These are phyloP conservation scores for Pasiphila rectangulata DNA, from an alignment of 2,888 invertebrate genomes.

Conservation along the genomic window DNA sequence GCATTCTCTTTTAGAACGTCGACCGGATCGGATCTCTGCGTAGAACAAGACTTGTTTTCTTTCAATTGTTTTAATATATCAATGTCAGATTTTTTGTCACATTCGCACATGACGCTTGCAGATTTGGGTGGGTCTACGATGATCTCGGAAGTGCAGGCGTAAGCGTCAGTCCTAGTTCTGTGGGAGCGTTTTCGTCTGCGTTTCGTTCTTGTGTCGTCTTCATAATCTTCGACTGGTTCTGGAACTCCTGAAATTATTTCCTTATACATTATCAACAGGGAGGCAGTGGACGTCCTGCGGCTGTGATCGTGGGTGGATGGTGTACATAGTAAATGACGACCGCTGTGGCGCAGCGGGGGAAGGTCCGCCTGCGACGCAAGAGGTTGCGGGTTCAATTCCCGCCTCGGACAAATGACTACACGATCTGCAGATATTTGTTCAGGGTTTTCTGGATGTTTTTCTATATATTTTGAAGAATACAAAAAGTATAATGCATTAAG, in stretches of 20 bases:
- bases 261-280: too few species aligned
- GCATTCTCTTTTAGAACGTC: neutral
- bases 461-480: too few species aligned
- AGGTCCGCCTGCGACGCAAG: too few species aligned
- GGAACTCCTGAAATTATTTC: constrained; percentile 57
- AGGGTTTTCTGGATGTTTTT: too few species aligned
- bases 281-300: too few species aligned
- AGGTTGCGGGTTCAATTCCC: too few species aligned
- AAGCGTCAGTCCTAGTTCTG: constrained; percentile 62
- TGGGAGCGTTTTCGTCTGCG: constrained; percentile 52
- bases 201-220: constrained; percentile 30
- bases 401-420: too few species aligned
- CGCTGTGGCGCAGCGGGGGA: too few species aligned
- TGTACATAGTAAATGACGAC: too few species aligned
- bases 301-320: too few species aligned
- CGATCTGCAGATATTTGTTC: too few species aligned
- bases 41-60: constrained; percentile 41
- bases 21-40: constrained; percentile 19
- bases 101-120: constrained; percentile 17
- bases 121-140: constrained; percentile 18
- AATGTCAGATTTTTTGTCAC: constrained; percentile 19
- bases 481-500: too few species aligned
- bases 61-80: constrained; percentile 47
- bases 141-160: constrained; percentile 54
- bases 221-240: constrained; percentile 35